Evolutionary conservation across 2,797 vertebrate genomes (phyloP).

Genomic region (Sebastes matsubarae): DNA sequence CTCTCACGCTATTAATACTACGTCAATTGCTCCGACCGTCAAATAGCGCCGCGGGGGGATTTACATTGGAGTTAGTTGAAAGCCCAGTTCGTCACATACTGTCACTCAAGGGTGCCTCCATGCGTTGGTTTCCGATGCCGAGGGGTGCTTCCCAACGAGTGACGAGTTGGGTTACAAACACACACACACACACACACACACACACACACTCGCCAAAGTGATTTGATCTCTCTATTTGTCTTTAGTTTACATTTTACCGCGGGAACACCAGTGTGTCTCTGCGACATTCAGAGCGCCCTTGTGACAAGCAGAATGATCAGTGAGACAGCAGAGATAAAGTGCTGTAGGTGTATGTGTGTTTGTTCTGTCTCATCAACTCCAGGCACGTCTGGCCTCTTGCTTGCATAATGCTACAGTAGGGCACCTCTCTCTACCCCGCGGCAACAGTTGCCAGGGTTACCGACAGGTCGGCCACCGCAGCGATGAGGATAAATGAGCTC

Average conservation of each 20-base stretch:
- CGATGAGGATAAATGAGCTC: conserved; percentile 70
- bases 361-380: conserved; percentile 46
- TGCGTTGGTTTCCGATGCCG: too few relatives aligned
- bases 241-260: conserved; percentile 24
- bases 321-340: conserved; percentile 40
- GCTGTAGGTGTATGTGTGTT: conserved; percentile 15
- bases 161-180: too few relatives aligned
- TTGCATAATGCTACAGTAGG: conserved; percentile 71
- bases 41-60: too few relatives aligned
- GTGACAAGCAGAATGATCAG: conserved; percentile 40
- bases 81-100: too few relatives aligned
- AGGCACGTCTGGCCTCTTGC: conserved; percentile 51
- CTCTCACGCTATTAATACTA: too few relatives aligned
- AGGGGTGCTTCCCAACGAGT: too few relatives aligned
- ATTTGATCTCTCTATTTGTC: neutral
- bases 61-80: too few relatives aligned
- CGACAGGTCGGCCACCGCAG: conserved; percentile 53
- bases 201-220: neutral
- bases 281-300: conserved; percentile 48
- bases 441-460: conserved; percentile 79
- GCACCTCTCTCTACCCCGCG: conserved; percentile 45
- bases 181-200: too few relatives aligned
- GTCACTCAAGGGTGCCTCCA: too few relatives aligned
- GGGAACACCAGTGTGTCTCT: neutral
- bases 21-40: too few relatives aligned